Conservation (phyloP, 1,140 invertebrate species). For the Mercenaria mercenaria region DNA sequence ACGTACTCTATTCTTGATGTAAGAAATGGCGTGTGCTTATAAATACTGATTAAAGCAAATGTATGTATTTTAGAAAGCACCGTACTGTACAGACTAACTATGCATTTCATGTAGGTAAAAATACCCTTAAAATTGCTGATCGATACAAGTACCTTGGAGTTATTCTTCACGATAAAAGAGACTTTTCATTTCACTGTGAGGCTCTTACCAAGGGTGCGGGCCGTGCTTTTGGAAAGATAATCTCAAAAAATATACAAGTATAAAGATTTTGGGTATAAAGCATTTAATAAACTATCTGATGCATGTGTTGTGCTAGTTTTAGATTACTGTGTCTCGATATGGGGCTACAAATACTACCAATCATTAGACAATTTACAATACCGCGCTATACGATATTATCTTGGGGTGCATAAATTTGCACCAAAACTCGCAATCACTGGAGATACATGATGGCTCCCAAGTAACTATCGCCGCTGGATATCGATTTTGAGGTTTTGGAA, state of each 20-base stretch:
- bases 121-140: too few species aligned
- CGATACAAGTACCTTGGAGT: too few species aligned
- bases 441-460: constrained; percentile 7
- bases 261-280: not conserved
- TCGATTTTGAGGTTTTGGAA: not conserved
- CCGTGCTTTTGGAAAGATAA: not conserved
- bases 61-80: too few species aligned
- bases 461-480: not conserved
- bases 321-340: not conserved
- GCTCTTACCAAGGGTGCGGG: not conserved
- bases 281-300: not conserved
- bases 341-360: not conserved
- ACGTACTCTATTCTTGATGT: too few species aligned
- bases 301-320: not conserved
- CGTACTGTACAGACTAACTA: too few species aligned
- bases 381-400: constrained; percentile 4
- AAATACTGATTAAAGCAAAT: too few species aligned
- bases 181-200: not conserved
- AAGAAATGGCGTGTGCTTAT: too few species aligned
- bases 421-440: not conserved
- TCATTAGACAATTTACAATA: too few species aligned
- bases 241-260: constrained; percentile 3
- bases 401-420: not conserved
- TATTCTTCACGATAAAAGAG: not conserved
- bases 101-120: too few species aligned